Evolutionary conservation across 2,797 vertebrate species (phyloP).

Genomic region (Knipowitschia caucasica): DNA sequence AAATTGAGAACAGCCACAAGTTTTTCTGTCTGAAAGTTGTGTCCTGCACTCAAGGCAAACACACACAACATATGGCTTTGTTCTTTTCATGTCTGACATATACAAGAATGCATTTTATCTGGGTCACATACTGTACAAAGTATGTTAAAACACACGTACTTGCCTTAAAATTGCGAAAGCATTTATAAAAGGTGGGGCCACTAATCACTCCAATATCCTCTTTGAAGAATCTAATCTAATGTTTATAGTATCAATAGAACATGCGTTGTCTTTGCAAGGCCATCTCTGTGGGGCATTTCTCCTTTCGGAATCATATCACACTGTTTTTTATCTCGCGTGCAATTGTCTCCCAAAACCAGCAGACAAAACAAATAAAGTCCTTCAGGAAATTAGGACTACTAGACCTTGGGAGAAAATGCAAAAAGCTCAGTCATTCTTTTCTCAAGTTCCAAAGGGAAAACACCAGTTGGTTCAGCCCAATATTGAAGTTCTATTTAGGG

Average conservation of each 20-base stretch:
- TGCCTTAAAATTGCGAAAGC: background rate
- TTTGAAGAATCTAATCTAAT: background rate
- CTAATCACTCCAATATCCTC: background rate
- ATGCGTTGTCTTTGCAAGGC: conserved; percentile 24
- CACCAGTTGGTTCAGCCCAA: too few species aligned
- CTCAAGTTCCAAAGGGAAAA: too few species aligned
- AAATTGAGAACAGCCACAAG: background rate
- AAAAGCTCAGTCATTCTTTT: conserved; percentile 2
- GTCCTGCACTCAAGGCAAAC: conserved; percentile 26
- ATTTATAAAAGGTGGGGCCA: background rate
- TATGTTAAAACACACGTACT: too few species aligned
- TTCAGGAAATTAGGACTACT: conserved; percentile 16
- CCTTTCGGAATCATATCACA: conserved; percentile 8
- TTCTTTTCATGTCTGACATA: conserved; percentile 1
- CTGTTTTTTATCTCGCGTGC: conserved; percentile 37
- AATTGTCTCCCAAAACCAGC: conserved; percentile 1
- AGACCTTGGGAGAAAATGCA: conserved; percentile 15
- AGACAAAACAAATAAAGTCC: conserved; percentile 46
- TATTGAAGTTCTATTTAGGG: too few species aligned
- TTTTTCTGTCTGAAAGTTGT: conserved; percentile 1
- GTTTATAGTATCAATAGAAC: background rate
- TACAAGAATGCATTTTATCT: background rate
- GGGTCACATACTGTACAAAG: background rate
- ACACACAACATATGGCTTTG: conserved; percentile 18
- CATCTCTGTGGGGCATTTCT: conserved; percentile 15